phyloP scores from a whole-genome alignment of 2,113 vertebrate species.

The Callipepla californica region DNA sequence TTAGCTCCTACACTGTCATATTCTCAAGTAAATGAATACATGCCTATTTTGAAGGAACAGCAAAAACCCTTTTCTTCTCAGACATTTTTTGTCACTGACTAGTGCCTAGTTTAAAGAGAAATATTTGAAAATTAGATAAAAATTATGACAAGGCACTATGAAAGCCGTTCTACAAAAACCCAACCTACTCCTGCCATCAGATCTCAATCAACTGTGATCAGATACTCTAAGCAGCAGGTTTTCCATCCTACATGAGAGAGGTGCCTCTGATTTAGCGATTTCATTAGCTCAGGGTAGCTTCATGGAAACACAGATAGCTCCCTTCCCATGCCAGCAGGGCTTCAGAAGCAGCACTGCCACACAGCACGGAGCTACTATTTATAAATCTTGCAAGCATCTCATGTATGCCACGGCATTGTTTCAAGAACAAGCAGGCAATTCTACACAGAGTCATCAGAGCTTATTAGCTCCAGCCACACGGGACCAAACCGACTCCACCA shows the following conservation, averaged over 20 bases:
- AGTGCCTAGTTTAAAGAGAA: neutral
- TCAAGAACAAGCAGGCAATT: neutral
- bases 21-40: neutral
- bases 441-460: neutral
- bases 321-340: neutral
- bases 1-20: neutral
- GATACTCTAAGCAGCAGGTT: neutral
- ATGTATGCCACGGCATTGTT: neutral
- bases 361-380: constrained; percentile 3
- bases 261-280: neutral
- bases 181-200: neutral
- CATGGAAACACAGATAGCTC: neutral
- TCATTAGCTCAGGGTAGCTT: neutral
- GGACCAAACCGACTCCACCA: neutral
- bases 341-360: neutral
- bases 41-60: neutral
- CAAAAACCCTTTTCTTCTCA: neutral
- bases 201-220: neutral
- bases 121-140: neutral
- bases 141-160: neutral
- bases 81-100: neutral
- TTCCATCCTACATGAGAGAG: neutral
- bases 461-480: neutral
- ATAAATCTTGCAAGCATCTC: constrained; percentile 9
- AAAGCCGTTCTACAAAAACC: neutral